phyloP scores from a whole-genome alignment of 1,140 invertebrate species.

The Araneus ventricosus region DNA sequence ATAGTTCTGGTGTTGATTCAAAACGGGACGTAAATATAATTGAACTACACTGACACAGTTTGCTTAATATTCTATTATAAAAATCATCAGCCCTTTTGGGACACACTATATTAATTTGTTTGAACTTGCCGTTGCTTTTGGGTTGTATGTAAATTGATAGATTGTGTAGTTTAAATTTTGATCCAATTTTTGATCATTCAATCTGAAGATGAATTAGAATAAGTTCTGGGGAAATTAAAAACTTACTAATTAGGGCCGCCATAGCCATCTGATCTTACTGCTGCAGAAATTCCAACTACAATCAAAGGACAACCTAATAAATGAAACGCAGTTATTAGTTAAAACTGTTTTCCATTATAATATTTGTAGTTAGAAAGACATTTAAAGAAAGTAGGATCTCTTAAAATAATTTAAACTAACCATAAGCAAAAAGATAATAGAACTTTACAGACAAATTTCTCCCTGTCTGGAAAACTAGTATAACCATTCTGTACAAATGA shows the following conservation, averaged over 20 bases:
- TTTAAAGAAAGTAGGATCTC: not conserved
- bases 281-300: slow-evolving; percentile 8
- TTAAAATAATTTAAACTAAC: not conserved
- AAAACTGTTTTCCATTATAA: not conserved
- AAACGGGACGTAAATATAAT: too few relatives aligned
- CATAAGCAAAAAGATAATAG: slow-evolving; percentile 64
- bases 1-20: too few relatives aligned
- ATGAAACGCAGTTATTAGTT: not conserved
- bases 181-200: too few relatives aligned
- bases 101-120: too few relatives aligned
- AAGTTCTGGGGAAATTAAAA: not conserved
- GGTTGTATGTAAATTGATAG: too few relatives aligned
- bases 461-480: slow-evolving; percentile 79
- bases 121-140: too few relatives aligned
- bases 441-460: not conserved
- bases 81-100: too few relatives aligned
- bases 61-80: too few relatives aligned
- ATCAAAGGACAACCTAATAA: slow-evolving; percentile 10
- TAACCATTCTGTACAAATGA: slow-evolving; percentile 81
- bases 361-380: not conserved
- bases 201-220: too few relatives aligned
- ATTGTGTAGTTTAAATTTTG: too few relatives aligned
- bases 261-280: not conserved
- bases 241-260: slow-evolving; percentile 40
- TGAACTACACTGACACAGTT: too few relatives aligned